Evolutionary conservation across 2,888 invertebrate species (phyloP).

Genomic region (Orthonevra nobilis): DNA sequence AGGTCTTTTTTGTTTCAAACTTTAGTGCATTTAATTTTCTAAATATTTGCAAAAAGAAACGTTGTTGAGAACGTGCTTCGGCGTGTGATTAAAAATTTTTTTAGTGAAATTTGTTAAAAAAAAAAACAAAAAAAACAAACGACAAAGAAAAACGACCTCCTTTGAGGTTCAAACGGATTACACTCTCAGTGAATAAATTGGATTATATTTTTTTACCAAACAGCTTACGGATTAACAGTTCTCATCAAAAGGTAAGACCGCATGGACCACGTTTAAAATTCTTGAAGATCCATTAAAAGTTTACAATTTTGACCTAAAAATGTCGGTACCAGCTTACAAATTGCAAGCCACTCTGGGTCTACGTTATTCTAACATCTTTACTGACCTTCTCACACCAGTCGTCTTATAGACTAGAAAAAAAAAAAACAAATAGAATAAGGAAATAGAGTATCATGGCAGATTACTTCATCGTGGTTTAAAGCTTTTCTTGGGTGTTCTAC

Average conservation of each 20-base stretch:
- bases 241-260: slow-evolving; percentile 12
- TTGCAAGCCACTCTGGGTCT: no score
- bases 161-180: slow-evolving; percentile 24
- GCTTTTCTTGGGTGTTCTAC: background rate
- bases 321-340: no score
- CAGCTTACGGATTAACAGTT: slow-evolving; percentile 13
- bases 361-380: slow-evolving; percentile 12
- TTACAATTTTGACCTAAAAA: background rate
- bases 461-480: slow-evolving; percentile 29
- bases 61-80: no score
- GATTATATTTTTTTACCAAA: slow-evolving; percentile 34
- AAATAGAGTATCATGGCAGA: slow-evolving; percentile 42
- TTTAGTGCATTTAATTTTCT: background rate
- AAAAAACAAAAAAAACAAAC: background rate
- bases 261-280: background rate
- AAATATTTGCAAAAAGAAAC: background rate
- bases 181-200: slow-evolving; percentile 36
- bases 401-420: background rate
- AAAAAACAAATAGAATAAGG: slow-evolving; percentile 12
- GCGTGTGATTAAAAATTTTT: background rate
- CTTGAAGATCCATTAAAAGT: no score
- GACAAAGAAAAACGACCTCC: background rate
- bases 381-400: slow-evolving; percentile 36
- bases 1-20: slow-evolving; percentile 26
- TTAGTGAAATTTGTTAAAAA: background rate